Evolutionary conservation across 2,113 vertebrate species (phyloP).

Genomic region (Pavo muticus): DNA sequence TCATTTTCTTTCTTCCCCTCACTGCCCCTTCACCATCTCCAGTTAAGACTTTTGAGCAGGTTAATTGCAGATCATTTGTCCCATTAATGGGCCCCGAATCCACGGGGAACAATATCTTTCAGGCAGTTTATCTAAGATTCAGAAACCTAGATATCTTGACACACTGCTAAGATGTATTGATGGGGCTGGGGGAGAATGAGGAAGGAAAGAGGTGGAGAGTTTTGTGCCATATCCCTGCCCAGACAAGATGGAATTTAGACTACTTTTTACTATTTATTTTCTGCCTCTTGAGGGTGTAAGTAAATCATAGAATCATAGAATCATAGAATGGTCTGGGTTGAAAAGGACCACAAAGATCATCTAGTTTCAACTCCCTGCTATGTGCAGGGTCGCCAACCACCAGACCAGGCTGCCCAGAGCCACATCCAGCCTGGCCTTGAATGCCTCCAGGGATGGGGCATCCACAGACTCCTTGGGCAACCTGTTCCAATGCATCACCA

Average conservation of each 20-base stretch:
- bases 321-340: no score
- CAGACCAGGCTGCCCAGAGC: no score
- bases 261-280: not conserved
- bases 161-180: not conserved
- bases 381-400: no score
- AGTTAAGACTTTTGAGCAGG: not conserved
- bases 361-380: no score
- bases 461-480: no score
- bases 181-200: not conserved
- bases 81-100: slow-evolving; percentile 46
- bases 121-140: slow-evolving; percentile 46
- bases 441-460: no score
- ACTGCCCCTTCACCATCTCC: fast-evolving
- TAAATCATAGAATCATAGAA: not conserved
- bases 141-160: slow-evolving; percentile 16
- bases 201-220: not conserved
- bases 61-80: slow-evolving; percentile 56
- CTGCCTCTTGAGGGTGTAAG: not conserved
- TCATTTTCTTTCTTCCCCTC: not conserved
- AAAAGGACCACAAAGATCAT: no score
- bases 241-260: not conserved
- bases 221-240: not conserved
- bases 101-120: slow-evolving; percentile 21
- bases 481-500: no score
- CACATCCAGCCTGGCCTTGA: no score